Evolutionary conservation across 2,113 vertebrate species (phyloP).

Genomic region (Emberiza fucata): DNA sequence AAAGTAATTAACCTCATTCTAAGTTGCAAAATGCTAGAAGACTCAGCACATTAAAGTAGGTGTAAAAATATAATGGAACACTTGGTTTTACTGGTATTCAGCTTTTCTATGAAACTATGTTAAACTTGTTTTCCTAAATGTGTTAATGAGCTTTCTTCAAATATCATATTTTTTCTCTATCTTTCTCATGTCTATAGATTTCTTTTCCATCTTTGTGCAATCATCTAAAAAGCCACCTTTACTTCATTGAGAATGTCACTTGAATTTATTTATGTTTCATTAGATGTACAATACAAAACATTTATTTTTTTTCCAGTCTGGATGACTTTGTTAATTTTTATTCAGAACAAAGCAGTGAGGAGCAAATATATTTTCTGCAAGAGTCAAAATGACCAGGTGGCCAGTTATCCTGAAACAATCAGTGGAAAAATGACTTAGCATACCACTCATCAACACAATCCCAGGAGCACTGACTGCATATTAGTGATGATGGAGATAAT

Average conservation of each 20-base stretch:
- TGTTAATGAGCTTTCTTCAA: background rate
- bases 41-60: slow-evolving; percentile 59
- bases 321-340: background rate
- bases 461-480: background rate
- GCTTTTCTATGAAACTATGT: background rate
- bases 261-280: background rate
- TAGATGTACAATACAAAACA: background rate
- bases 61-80: slow-evolving; percentile 22
- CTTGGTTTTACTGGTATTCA: slow-evolving; percentile 29
- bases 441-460: background rate
- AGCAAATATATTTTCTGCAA: background rate
- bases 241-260: background rate
- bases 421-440: background rate
- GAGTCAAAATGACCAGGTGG: background rate
- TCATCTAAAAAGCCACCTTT: background rate
- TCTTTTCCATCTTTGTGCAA: background rate
- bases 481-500: background rate
- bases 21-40: slow-evolving; percentile 52
- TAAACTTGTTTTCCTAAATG: background rate
- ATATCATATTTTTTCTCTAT: background rate
- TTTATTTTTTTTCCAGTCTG: background rate
- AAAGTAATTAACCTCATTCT: slow-evolving; percentile 69
- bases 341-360: background rate
- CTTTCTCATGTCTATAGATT: background rate
- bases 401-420: background rate